phyloP scores from a whole-genome alignment of 30 jellyfish, hydroid and myxozoan species.

The Catostylus mosaicus region DNA sequence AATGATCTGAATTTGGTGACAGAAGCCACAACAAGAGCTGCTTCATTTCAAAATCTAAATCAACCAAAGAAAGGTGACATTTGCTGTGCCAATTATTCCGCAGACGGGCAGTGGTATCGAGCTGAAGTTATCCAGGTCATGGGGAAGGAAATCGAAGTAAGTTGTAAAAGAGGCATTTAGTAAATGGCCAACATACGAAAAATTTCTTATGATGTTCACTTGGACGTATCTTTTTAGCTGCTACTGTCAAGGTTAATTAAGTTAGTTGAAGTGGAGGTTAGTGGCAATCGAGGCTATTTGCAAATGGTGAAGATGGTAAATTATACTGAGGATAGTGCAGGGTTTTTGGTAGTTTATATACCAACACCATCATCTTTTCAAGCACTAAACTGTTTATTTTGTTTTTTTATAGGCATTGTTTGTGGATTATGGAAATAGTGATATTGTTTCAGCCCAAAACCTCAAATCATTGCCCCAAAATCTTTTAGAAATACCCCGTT shows the following conservation, averaged over 20 bases:
- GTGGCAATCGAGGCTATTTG: no score
- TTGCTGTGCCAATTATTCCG: conserved; percentile 32
- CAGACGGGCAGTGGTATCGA: conserved; percentile 67
- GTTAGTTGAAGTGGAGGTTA: no score
- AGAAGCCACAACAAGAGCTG: neutral
- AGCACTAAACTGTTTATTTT: neutral
- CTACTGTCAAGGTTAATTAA: no score
- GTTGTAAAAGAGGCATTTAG: neutral
- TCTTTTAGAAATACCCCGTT: conserved; percentile 16
- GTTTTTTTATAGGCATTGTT: conserved; percentile 12
- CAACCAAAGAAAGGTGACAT: conserved; percentile 28
- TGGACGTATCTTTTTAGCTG: no score
- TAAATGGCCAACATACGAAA: no score
- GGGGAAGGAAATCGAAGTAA: conserved; percentile 4
- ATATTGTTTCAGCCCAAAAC: conserved; percentile 19
- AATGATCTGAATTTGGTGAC: conserved; percentile 38
- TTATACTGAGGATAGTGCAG: no score
- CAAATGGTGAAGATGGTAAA: no score
- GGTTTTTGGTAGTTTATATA: no score
- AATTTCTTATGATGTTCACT: no score
- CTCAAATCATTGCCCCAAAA: conserved; percentile 24
- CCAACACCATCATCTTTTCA: no score
- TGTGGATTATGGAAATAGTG: conserved; percentile 60
- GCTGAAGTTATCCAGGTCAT: conserved; percentile 23
- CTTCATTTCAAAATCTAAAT: neutral